Conservation (phyloP, 2,113 vertebrate species). For the Sceloporus undulatus region DNA sequence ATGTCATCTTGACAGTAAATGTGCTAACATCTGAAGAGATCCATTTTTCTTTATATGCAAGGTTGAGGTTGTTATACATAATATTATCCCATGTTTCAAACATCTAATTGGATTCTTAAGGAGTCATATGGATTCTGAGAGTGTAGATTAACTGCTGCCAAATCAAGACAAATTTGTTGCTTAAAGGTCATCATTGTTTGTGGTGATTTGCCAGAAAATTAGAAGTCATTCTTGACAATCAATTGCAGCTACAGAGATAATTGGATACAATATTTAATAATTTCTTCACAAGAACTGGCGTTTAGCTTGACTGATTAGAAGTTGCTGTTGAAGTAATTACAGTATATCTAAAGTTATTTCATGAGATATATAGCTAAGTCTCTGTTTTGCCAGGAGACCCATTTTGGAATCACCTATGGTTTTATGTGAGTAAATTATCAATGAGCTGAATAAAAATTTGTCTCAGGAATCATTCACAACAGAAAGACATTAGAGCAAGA, state of each 20-base stretch:
- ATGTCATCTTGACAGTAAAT: not conserved
- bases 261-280: conserved; percentile 16
- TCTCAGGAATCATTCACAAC: not conserved
- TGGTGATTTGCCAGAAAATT: conserved; percentile 20
- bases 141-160: not conserved
- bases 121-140: not conserved
- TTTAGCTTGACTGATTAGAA: not conserved
- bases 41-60: not conserved
- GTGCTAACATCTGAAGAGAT: not conserved
- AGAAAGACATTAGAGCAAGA: not conserved
- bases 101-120: conserved; percentile 10
- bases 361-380: not conserved
- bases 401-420: not conserved
- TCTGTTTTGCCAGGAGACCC: not conserved
- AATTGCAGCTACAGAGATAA: conserved; percentile 6
- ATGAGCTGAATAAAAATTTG: not conserved
- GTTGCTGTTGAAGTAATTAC: not conserved
- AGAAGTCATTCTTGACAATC: conserved; percentile 27
- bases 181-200: conserved; percentile 12
- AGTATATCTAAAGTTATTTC: not conserved
- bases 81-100: not conserved
- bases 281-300: not conserved
- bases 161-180: not conserved
- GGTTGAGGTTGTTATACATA: not conserved
- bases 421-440: not conserved